These are phyloP conservation scores for Drosophila parabipectinata DNA, from an alignment of 1,140 invertebrate genomes.

Conservation along the genomic window DNA sequence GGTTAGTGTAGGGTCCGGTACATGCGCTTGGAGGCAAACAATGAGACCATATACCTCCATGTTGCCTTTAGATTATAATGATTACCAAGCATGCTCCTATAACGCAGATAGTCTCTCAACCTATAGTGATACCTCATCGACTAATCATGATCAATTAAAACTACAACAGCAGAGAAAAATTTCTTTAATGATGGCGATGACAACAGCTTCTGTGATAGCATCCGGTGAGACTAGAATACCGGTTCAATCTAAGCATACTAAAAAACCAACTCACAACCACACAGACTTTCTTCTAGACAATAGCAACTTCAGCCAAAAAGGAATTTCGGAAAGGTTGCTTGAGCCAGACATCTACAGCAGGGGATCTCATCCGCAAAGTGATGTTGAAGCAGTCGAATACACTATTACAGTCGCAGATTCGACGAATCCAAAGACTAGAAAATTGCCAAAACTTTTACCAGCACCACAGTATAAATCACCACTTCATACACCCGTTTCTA, in stretches of 20 bases:
- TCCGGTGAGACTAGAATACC: conserved; percentile 76
- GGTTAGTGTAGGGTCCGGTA: conserved; percentile 21
- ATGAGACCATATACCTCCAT: conserved; percentile 68
- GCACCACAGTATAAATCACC: conserved; percentile 50
- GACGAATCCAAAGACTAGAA: conserved; percentile 56
- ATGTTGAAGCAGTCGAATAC: conserved; percentile 1
- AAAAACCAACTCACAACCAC: conserved; percentile 24
- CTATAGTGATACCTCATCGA: conserved; percentile 64
- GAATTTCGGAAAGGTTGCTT: conserved; percentile 29
- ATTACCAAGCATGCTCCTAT: conserved; percentile 87
- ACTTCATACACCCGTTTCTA: conserved; percentile 7
- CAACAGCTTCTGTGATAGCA: conserved; percentile 81
- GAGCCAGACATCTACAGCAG: conserved; percentile 8
- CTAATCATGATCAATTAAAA: conserved; percentile 59
- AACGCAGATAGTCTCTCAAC: conserved; percentile 65
- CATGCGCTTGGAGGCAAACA: conserved; percentile 37
- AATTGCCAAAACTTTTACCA: conserved; percentile 79
- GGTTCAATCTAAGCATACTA: conserved; percentile 39
- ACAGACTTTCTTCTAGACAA: conserved; percentile 1
- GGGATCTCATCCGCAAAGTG: conserved; percentile 5
- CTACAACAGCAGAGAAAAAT: conserved; percentile 71
- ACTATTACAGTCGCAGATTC: conserved; percentile 5
- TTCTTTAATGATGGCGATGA: conserved; percentile 81
- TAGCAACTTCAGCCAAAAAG: conserved; percentile 24
- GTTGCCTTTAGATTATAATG: conserved; percentile 85